These are phyloP conservation scores for Philypnodon macrostomus DNA, from an alignment of 2,797 vertebrate genomes.

Conservation along the genomic window DNA sequence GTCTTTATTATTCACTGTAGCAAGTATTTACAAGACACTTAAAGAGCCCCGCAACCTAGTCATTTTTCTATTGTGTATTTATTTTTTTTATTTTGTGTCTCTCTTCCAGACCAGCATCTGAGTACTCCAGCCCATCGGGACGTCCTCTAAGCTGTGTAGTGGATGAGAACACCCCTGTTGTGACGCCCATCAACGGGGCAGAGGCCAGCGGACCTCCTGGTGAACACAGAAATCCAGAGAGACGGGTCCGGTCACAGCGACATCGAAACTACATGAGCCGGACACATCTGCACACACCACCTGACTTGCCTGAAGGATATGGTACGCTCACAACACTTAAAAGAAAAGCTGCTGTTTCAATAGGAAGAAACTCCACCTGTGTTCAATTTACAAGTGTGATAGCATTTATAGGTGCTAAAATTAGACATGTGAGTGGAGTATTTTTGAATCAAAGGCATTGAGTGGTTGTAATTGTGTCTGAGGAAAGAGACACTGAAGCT, in stretches of 20 bases:
- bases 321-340: conserved; percentile 71
- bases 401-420: background rate
- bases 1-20: too few species aligned
- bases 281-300: conserved; percentile 91
- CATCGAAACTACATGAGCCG: conserved; percentile 97
- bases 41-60: too few species aligned
- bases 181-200: conserved; percentile 85
- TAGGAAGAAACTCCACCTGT: background rate
- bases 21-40: too few species aligned
- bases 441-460: conserved; percentile 6
- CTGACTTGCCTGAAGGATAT: conserved; percentile 91
- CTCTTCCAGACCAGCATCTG: conserved; percentile 83
- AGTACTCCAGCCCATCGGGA: conserved; percentile 90
- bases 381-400: background rate
- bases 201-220: conserved; percentile 83
- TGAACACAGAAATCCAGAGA: conserved; percentile 84
- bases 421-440: conserved; percentile 2
- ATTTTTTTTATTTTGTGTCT: too few species aligned
- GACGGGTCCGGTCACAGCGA: conserved; percentile 88
- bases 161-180: conserved; percentile 90
- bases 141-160: conserved; percentile 90
- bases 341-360: background rate
- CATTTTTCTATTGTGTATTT: background rate
- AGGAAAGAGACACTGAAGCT: background rate
- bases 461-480: conserved; percentile 2